Evolutionary conservation across 2,888 invertebrate species (phyloP).

Genomic region (Sepiola atlantica): DNA sequence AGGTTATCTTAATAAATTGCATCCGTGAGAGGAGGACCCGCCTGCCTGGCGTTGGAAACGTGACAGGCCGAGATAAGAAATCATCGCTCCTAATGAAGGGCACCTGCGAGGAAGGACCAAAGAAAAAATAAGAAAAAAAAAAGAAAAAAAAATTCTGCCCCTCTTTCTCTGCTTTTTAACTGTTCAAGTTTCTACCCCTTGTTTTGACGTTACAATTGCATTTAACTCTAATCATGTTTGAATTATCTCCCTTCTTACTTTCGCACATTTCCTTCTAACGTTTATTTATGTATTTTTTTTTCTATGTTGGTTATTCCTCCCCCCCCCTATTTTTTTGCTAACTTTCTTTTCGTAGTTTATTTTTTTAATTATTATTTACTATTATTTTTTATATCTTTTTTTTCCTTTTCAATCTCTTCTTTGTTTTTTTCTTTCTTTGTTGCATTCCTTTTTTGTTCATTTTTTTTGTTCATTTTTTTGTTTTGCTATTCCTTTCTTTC

Average conservation of each 20-base stretch:
- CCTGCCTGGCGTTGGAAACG: constrained; percentile 13
- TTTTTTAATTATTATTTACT: too few relatives aligned
- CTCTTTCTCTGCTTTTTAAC: background rate
- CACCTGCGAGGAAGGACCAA: background rate
- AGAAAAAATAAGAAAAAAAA: too few relatives aligned
- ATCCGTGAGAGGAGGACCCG: background rate
- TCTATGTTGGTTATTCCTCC: too few relatives aligned
- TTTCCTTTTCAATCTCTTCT: background rate
- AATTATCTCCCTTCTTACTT: background rate
- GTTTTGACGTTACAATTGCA: background rate
- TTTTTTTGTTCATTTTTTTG: background rate
- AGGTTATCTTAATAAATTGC: constrained; percentile 8
- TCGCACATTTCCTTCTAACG: too few relatives aligned
- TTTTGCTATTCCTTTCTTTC: background rate
- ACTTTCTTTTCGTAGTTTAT: too few relatives aligned
- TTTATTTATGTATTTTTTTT: too few relatives aligned
- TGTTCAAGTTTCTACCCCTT: background rate
- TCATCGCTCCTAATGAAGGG: constrained; percentile 1
- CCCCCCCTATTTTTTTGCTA: too few relatives aligned
- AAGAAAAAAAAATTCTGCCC: too few relatives aligned
- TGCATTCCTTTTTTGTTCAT: background rate
- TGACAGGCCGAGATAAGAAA: constrained; percentile 32
- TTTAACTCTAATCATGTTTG: background rate
- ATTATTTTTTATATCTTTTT: too few relatives aligned
- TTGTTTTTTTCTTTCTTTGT: background rate